phyloP scores from a whole-genome alignment of 2,113 vertebrate species.

The Manacus vitellinus region DNA sequence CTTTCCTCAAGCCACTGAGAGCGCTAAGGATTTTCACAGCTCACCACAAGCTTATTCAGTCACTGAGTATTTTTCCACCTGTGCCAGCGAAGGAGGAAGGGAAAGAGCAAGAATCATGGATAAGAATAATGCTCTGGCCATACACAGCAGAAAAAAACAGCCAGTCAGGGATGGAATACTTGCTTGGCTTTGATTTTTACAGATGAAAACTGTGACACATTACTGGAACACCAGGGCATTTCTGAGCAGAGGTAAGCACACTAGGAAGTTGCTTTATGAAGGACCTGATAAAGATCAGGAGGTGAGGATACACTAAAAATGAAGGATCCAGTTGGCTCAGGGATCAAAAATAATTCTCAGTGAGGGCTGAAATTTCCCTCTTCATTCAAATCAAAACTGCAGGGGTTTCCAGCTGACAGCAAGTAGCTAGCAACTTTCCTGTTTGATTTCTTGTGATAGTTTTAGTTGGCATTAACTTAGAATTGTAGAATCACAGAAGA shows the following conservation, averaged over 20 bases:
- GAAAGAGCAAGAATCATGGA: fast-evolving
- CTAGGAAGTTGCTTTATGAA: not conserved
- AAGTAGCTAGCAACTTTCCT: not conserved
- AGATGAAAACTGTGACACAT: not conserved
- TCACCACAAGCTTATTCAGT: not conserved
- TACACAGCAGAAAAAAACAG: not conserved
- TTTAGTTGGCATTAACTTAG: not conserved
- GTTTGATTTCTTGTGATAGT: not conserved
- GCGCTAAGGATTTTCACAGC: not conserved
- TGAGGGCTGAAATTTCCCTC: not conserved
- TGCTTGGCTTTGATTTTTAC: not conserved
- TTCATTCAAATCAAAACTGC: not conserved
- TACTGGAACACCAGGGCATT: fast-evolving
- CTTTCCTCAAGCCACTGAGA: not conserved
- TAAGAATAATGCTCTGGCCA: not conserved
- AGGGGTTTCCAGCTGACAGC: not conserved
- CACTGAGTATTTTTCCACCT: not conserved
- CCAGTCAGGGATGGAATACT: not conserved
- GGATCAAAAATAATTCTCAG: not conserved
- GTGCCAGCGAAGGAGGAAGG: fast-evolving
- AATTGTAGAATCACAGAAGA: not conserved
- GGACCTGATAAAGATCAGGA: not conserved
- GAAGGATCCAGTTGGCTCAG: not conserved
- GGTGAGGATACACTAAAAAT: not conserved
- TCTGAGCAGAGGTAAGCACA: not conserved